Evolutionary conservation across 2,888 invertebrate species (phyloP).

Genomic region (Sclerodermus sp.): DNA sequence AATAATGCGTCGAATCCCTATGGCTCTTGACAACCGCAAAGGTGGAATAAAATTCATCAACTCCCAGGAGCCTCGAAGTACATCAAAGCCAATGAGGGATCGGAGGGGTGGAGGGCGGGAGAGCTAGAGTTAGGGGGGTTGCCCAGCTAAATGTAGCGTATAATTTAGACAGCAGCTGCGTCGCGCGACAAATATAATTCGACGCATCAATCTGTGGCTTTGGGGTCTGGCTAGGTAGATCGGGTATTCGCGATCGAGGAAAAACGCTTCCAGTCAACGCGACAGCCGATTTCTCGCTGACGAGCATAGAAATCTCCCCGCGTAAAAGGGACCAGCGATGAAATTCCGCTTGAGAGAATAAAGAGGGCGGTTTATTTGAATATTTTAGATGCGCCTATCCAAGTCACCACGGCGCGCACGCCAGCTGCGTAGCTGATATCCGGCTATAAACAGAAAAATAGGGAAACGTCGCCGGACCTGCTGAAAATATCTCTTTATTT

Average conservation of each 20-base stretch:
- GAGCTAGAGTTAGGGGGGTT: conserved; percentile 34
- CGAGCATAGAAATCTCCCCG: conserved; percentile 15
- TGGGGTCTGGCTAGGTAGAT: conserved; percentile 28
- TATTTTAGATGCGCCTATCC: too few relatives aligned
- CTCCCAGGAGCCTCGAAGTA: conserved; percentile 36
- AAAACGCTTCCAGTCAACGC: background rate
- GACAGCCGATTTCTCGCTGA: background rate
- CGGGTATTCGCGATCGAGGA: background rate
- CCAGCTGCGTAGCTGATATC: too few relatives aligned
- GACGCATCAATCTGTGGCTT: conserved; percentile 54
- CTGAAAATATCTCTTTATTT: too few relatives aligned
- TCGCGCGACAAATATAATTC: conserved; percentile 51
- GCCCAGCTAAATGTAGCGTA: conserved; percentile 51
- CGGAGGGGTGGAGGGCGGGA: conserved; percentile 16
- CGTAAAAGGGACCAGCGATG: conserved; percentile 5
- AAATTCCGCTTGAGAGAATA: background rate
- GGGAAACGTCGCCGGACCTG: too few relatives aligned
- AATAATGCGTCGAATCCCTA: conserved; percentile 20
- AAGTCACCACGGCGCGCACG: too few relatives aligned
- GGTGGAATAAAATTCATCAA: conserved; percentile 46
- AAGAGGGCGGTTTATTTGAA: too few relatives aligned
- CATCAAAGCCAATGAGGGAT: conserved; percentile 36
- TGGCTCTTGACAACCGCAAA: conserved; percentile 23
- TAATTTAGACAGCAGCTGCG: conserved; percentile 52
- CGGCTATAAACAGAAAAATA: too few relatives aligned